Evolutionary conservation across 2,888 invertebrate genomes (phyloP).

Genomic region (Agonopterix alstromeriana): DNA sequence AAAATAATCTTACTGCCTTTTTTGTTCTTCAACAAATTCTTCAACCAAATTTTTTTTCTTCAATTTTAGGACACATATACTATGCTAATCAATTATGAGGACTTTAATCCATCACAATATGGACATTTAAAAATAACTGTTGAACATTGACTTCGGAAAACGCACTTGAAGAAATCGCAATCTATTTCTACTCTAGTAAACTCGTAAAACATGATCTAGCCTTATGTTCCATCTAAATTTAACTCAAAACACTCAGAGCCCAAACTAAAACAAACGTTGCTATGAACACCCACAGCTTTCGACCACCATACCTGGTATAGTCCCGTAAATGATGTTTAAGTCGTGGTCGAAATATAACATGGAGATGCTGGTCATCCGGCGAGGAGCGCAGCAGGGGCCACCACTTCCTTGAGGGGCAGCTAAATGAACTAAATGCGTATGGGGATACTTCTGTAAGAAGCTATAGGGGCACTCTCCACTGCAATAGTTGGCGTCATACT

Average conservation of each 20-base stretch:
- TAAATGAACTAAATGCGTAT: slow-evolving; percentile 91
- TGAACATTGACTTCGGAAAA: too few relatives aligned
- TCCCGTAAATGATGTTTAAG: slow-evolving; percentile 90
- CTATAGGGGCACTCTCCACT: slow-evolving; percentile 95
- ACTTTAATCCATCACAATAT: too few relatives aligned
- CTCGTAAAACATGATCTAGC: too few relatives aligned
- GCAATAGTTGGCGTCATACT: slow-evolving; percentile 97
- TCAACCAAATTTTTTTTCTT: too few relatives aligned
- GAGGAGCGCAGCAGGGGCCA: slow-evolving; percentile 95
- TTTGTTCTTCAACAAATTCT: too few relatives aligned
- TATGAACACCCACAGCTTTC: slow-evolving; percentile 95
- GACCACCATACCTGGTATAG: slow-evolving; percentile 95
- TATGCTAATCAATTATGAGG: too few relatives aligned
- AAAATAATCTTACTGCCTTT: too few relatives aligned
- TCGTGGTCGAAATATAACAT: slow-evolving; percentile 95
- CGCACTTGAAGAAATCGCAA: too few relatives aligned
- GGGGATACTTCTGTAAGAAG: slow-evolving; percentile 90
- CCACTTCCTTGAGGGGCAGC: slow-evolving; percentile 85
- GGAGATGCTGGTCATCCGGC: slow-evolving; percentile 90
- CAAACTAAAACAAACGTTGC: slow-evolving; percentile 17
- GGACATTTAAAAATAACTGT: too few relatives aligned
- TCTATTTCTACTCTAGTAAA: too few relatives aligned
- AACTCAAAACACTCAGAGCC: slow-evolving; percentile 20
- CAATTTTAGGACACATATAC: too few relatives aligned
- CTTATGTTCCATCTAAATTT: too few relatives aligned